A percentile compares a stretch with the other conserved stretches of the same genome.
Conservation (phyloP, 92 coral and sea anemone genomes). For the Palythoa heliodiscus region DNA sequence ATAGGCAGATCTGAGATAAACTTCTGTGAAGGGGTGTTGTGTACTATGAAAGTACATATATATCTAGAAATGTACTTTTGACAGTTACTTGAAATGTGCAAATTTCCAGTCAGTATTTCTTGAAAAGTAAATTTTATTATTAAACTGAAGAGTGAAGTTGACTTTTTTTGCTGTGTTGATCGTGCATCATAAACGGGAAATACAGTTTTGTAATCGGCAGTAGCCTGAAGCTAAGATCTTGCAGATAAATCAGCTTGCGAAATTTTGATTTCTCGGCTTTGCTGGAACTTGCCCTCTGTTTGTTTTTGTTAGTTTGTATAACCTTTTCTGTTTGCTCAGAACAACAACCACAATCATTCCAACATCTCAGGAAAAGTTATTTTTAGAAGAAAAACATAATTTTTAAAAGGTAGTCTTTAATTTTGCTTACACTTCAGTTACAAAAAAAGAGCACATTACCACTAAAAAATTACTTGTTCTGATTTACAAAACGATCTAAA, state of each 20-base stretch:
- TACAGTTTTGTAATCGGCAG: background rate
- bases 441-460: too few relatives aligned
- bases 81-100: background rate
- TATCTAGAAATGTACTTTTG: constrained; percentile 1
- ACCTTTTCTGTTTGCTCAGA: constrained; percentile 7
- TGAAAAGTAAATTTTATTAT: background rate
- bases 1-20: background rate
- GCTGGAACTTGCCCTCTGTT: background rate
- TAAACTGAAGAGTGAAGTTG: background rate
- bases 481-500: too few relatives aligned
- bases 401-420: too few relatives aligned
- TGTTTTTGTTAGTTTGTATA: background rate
- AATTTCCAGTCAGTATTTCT: background rate
- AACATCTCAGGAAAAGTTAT: background rate
- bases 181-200: background rate
- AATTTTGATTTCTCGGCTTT: background rate
- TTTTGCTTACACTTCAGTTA: too few relatives aligned
- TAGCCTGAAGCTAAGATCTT: background rate
- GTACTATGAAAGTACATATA: background rate
- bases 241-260: background rate
- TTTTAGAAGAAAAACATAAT: background rate
- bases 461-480: too few relatives aligned
- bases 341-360: background rate
- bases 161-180: background rate
- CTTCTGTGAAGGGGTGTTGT: background rate